A percentile compares a stretch with the other conserved stretches of the same genome.
phyloP scores from a whole-genome alignment of 2,888 invertebrate species.

The Lasiommata megera region DNA sequence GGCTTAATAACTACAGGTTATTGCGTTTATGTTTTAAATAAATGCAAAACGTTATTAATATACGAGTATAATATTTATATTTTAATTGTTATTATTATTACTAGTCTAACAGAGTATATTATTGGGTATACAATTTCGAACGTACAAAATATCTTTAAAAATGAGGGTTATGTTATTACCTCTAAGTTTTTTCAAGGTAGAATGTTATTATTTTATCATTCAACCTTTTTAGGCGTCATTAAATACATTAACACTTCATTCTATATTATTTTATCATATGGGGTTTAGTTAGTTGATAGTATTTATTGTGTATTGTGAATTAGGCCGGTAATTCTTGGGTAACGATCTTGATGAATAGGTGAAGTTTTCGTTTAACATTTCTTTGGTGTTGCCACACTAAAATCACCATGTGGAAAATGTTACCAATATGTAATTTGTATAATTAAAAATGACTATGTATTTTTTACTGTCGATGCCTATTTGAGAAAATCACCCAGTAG shows the following conservation, averaged over 20 bases:
- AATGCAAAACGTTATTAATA: not conserved
- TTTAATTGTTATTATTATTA: not conserved
- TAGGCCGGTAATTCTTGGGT: not conserved
- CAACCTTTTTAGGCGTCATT: not conserved
- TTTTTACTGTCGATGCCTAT: no score
- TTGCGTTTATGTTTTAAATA: not conserved
- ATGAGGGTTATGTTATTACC: not conserved
- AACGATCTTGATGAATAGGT: no score
- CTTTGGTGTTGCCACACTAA: no score
- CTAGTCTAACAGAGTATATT: not conserved
- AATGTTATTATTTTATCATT: not conserved
- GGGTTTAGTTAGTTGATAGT: not conserved
- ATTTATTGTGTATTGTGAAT: not conserved
- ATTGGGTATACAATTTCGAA: not conserved
- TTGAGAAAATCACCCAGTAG: no score
- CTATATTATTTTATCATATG: not conserved
- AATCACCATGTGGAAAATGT: no score
- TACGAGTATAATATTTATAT: not conserved
- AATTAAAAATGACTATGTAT: no score
- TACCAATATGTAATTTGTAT: no score
- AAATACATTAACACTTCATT: not conserved
- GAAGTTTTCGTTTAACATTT: no score
- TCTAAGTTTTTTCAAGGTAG: not conserved
- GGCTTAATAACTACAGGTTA: not conserved
- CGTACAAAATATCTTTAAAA: constrained; percentile 7